Percentiles rank a stretch among this genome's conserved stretches.
Conservation (phyloP, 2,888 invertebrate genomes). For the Lissonota sp. region DNA sequence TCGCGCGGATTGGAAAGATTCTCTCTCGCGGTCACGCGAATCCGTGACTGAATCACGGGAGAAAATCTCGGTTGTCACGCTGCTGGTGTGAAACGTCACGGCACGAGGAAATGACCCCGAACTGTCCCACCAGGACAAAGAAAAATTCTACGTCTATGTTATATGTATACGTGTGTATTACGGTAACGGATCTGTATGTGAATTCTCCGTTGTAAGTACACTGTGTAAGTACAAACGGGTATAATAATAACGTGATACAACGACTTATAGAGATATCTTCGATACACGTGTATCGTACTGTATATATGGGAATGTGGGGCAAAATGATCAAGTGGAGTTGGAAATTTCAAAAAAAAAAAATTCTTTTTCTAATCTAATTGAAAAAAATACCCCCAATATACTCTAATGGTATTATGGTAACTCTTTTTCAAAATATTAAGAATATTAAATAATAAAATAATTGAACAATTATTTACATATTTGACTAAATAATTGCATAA, state of each 20-base stretch:
- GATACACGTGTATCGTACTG: slow-evolving; percentile 13
- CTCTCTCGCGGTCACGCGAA: slow-evolving; percentile 73
- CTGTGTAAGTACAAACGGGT: slow-evolving; percentile 50
- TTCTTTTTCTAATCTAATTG: no score
- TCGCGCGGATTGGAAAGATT: no score
- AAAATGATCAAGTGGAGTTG: no score
- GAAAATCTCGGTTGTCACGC: slow-evolving; percentile 77
- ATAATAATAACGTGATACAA: slow-evolving; percentile 46
- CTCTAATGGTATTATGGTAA: no score
- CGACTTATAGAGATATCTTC: slow-evolving; percentile 10
- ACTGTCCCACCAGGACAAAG: slow-evolving; percentile 69
- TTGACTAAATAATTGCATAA: no score
- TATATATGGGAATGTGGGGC: not conserved
- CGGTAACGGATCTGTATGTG: slow-evolving; percentile 31
- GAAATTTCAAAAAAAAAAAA: no score
- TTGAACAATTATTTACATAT: no score
- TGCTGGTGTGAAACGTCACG: slow-evolving; percentile 77
- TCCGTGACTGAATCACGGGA: slow-evolving; percentile 78
- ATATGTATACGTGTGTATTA: slow-evolving; percentile 19
- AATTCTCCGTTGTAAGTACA: slow-evolving; percentile 43
- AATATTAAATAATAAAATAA: no score
- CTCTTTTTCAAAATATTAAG: no score
- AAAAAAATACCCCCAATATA: no score
- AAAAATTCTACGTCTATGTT: no score
- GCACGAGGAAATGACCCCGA: slow-evolving; percentile 81